Conservation (phyloP, 2,113 vertebrate species). For the Pseudonaja textilis region DNA sequence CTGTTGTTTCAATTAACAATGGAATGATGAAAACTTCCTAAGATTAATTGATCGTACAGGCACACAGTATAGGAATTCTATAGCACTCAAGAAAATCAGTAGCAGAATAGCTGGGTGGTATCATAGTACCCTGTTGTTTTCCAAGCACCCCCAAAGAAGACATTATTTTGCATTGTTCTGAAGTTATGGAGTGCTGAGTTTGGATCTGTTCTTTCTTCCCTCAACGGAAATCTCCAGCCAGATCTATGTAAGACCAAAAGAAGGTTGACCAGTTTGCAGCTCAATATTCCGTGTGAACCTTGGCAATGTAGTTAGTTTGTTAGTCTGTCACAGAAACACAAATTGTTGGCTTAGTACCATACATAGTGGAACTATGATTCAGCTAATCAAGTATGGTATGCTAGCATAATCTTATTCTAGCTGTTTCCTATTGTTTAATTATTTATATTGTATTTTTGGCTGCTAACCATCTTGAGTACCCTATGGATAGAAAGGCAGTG, state of each 20-base stretch:
- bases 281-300: neutral
- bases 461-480: neutral
- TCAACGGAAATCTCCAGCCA: neutral
- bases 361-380: neutral
- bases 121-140: neutral
- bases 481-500: neutral
- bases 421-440: neutral
- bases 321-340: neutral
- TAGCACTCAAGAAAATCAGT: neutral
- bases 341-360: neutral
- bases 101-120: neutral
- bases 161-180: neutral
- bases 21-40: neutral
- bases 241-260: neutral
- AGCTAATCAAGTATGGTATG: neutral
- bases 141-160: neutral
- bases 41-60: neutral
- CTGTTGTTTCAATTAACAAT: neutral
- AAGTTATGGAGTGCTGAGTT: neutral
- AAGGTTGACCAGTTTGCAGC: neutral
- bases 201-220: neutral
- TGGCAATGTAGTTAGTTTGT: neutral
- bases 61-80: neutral
- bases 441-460: neutral
- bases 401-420: neutral